Evolutionary conservation across 1,140 invertebrate species (phyloP), one percentile per base, ranked within the genome.

Genomic region (Cryptotermes secundus): DNA sequence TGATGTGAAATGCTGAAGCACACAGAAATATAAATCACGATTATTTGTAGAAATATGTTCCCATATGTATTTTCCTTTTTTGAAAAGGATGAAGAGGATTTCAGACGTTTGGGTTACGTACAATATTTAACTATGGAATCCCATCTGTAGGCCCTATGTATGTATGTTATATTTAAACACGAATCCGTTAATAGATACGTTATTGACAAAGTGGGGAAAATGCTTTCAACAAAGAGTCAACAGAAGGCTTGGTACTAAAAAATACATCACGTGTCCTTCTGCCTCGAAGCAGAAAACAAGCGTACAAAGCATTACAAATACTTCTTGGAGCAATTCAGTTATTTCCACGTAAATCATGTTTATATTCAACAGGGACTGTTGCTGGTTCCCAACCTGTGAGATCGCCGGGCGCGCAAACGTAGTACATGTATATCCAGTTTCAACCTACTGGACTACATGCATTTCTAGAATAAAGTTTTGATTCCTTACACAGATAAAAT

Each of bases 111-210:
- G 53, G 53, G 24, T 16, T 59, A 59, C 53, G n/a, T n/a, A n/a
- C n/a, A n/a, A 59, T 59, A 59, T 59, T 59, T 59, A 59, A 59
- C 53, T 59, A 59, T 26, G 24, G 53, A 59, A 59, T 59, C 53
- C 53, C 26, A 19, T 59, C 53, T 59, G 53, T n/a, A n/a, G n/a
- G n/a, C n/a, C n/a, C n/a, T n/a, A n/a, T n/a, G n/a, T 59, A 59
- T 59, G 53, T 59, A 59, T 59, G 53, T 59, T 59, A 59, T 59
- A 59, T 59, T 59, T 59, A 59, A 59, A 59, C 53, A 59, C 19
- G 53, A 59, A 59, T 59, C 53, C 53, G 53, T 59, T 59, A 59
- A 59, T 59, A 59, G 53, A 59, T 59, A 59, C 53, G 53, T 59
- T 59, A 59, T 59, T 59, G 53, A 59, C 53, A 59, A 59, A 59